phyloP scores from a whole-genome alignment of 2,113 vertebrate species.

The Dicrurus megarhynchus region DNA sequence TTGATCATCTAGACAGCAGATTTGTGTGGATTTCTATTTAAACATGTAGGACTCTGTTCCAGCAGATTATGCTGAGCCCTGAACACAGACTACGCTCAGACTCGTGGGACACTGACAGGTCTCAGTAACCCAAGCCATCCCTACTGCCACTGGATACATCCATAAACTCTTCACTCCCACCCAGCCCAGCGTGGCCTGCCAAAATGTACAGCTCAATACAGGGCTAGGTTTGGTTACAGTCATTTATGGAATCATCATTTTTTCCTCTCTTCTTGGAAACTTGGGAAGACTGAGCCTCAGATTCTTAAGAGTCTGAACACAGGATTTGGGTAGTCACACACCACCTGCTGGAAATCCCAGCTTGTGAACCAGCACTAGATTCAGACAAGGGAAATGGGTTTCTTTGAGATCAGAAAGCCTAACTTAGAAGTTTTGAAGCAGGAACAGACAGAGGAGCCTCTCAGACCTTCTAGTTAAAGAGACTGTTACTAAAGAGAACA shows the following conservation, averaged over 20 bases:
- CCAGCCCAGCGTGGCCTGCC: fast-evolving
- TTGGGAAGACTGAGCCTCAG: background rate
- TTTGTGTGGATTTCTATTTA: background rate
- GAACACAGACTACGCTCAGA: background rate
- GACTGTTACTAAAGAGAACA: background rate
- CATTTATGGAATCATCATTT: fast-evolving
- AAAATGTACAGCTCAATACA: background rate
- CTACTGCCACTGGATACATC: background rate
- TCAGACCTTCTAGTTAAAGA: background rate
- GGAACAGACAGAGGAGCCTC: background rate
- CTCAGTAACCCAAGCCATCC: background rate
- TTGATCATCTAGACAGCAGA: background rate
- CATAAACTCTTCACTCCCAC: fast-evolving
- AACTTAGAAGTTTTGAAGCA: background rate
- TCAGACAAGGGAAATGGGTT: background rate
- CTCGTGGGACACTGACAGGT: fast-evolving
- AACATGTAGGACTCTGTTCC: fast-evolving
- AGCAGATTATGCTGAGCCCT: background rate
- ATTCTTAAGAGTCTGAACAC: background rate
- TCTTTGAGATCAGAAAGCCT: background rate
- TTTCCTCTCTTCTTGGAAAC: background rate
- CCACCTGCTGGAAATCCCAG: background rate
- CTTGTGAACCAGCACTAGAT: background rate
- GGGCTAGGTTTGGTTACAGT: background rate
- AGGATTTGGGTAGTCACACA: fast-evolving